Percentiles rank a stretch among this genome's conserved stretches.
These are phyloP conservation scores for Chymomyza costata DNA, from an alignment of 1,140 invertebrate species.

Conservation along the genomic window DNA sequence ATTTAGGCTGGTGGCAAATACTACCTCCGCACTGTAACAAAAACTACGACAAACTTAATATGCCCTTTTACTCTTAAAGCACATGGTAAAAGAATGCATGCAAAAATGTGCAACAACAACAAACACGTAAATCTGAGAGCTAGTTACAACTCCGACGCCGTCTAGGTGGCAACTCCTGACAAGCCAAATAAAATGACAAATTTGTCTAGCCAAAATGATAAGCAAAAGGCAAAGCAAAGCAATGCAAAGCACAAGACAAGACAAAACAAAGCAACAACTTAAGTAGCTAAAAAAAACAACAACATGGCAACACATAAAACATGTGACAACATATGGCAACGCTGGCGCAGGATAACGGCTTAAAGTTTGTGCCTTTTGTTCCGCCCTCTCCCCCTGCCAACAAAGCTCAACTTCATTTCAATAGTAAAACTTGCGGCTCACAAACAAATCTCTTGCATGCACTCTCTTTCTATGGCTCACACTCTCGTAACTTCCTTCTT, in stretches of 20 bases:
- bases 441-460: too few species aligned
- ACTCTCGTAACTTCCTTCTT: too few species aligned
- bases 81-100: slow-evolving; percentile 31
- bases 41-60: too few species aligned
- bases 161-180: slow-evolving; percentile 38
- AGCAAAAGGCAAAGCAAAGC: slow-evolving; percentile 9
- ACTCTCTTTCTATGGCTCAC: too few species aligned
- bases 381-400: too few species aligned
- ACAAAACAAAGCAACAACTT: neutral
- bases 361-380: slow-evolving; percentile 20
- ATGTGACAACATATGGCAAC: slow-evolving; percentile 31
- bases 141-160: slow-evolving; percentile 2
- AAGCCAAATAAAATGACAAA: slow-evolving; percentile 51
- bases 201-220: slow-evolving; percentile 50
- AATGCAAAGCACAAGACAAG: neutral
- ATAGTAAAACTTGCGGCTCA: too few species aligned
- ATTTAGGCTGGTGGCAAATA: too few species aligned
- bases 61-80: too few species aligned
- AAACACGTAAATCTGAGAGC: too few species aligned
- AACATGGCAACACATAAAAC: too few species aligned
- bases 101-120: slow-evolving; percentile 3
- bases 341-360: slow-evolving; percentile 37
- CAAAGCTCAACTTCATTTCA: too few species aligned
- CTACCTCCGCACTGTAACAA: too few species aligned
- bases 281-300: slow-evolving; percentile 3